Evolutionary conservation across 2,888 invertebrate genomes (phyloP).

Genomic region (Rugalucina vietnamica): DNA sequence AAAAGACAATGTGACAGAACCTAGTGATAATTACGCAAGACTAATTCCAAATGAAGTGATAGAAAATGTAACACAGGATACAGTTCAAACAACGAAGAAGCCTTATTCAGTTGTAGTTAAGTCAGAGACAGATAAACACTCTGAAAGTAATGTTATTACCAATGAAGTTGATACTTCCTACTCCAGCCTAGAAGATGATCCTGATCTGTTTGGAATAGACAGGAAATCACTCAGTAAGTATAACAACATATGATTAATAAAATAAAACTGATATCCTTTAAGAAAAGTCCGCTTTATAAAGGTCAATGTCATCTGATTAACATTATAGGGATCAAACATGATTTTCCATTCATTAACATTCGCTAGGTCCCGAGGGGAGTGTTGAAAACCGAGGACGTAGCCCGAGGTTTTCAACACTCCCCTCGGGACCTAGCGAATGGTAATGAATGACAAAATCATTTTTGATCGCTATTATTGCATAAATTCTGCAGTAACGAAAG

Average conservation of each 20-base stretch:
- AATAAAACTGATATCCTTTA: no score
- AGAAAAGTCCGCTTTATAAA: no score
- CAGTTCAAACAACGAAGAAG: neutral
- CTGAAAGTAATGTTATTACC: neutral
- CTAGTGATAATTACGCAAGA: neutral
- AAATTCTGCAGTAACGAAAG: no score
- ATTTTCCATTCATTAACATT: no score
- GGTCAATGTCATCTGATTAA: no score
- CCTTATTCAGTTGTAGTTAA: neutral
- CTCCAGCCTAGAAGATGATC: neutral
- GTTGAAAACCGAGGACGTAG: no score
- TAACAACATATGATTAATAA: neutral
- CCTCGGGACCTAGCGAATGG: no score
- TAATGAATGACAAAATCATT: no score
- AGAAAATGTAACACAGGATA: neutral
- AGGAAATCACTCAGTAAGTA: neutral
- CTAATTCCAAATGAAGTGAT: neutral
- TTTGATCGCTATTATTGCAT: no score
- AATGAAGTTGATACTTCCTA: neutral
- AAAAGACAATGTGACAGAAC: neutral
- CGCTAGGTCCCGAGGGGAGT: no score
- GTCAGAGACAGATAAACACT: neutral
- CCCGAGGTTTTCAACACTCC: no score
- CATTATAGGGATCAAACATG: no score
- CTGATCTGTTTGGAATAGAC: neutral